A percentile compares a stretch with the other conserved stretches of the same genome.
Evolutionary conservation across 2,888 invertebrate genomes (phyloP).

Genomic region (Polietes domitor): DNA sequence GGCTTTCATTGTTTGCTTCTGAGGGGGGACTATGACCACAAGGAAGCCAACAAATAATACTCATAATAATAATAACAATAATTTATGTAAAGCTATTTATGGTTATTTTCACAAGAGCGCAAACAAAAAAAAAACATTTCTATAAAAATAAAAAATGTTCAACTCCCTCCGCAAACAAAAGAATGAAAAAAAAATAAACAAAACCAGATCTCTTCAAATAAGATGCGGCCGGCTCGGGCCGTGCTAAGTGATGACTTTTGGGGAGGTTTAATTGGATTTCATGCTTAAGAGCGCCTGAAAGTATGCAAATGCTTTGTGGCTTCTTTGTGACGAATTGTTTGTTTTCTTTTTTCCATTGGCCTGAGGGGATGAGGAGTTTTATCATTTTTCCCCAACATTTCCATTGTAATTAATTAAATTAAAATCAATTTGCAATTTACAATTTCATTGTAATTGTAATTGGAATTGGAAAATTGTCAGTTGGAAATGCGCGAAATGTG

Average conservation of each 20-base stretch:
- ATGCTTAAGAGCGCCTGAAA: conserved; percentile 30
- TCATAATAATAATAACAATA: conserved; percentile 26
- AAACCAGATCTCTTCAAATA: background rate
- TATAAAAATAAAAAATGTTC: background rate
- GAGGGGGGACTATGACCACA: conserved; percentile 26
- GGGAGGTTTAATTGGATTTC: conserved; percentile 25
- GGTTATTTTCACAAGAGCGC: conserved; percentile 1
- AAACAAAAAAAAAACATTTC: conserved; percentile 1
- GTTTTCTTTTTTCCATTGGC: background rate
- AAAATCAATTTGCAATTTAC: background rate
- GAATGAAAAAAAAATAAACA: conserved; percentile 8
- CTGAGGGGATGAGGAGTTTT: no score
- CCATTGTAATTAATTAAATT: background rate
- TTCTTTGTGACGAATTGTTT: background rate
- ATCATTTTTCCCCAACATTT: no score
- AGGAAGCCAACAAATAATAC: conserved; percentile 10
- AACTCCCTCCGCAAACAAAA: background rate
- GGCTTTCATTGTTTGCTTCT: no score
- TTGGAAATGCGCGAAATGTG: no score
- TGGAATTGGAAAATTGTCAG: no score
- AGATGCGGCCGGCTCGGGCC: background rate
- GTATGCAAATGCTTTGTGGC: conserved; percentile 15
- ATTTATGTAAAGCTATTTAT: conserved; percentile 57
- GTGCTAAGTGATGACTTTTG: background rate
- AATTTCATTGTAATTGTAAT: background rate